Percentiles rank a stretch among this genome's conserved stretches.
These are phyloP conservation scores for Regulus satrapa DNA, from an alignment of 2,113 vertebrate species.

Conservation along the genomic window DNA sequence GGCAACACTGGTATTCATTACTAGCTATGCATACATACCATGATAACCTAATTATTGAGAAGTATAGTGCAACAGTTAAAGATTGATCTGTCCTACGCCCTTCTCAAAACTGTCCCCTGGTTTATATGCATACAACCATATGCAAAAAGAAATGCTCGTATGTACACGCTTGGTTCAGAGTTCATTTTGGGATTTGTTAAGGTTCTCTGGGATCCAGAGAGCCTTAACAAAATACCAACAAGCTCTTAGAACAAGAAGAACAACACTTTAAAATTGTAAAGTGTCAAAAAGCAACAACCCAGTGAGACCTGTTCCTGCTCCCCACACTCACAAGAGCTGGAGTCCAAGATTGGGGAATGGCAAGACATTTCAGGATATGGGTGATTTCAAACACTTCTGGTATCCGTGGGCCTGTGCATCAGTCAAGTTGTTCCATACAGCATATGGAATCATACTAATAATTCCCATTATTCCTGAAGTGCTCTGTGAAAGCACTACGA, in stretches of 20 bases:
- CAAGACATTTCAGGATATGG: rapidly evolving
- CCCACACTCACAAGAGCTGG: not conserved
- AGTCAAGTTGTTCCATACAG: not conserved
- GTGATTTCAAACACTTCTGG: not conserved
- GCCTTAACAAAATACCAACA: not conserved
- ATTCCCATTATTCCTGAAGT: not conserved
- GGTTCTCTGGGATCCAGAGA: not conserved
- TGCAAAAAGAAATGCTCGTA: not conserved
- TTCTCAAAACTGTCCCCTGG: not conserved
- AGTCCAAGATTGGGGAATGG: not conserved
- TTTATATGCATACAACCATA: not conserved
- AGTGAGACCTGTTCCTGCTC: not conserved
- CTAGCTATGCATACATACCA: not conserved
- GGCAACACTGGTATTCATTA: not conserved
- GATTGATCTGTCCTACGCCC: not conserved
- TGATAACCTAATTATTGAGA: not conserved
- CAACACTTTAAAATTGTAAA: not conserved
- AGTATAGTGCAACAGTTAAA: not conserved
- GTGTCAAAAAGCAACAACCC: not conserved
- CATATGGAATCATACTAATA: not conserved
- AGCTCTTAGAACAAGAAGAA: not conserved
- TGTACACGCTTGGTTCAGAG: not conserved
- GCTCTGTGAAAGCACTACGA: not conserved
- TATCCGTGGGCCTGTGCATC: not conserved
- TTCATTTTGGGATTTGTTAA: too few species aligned